Evolutionary conservation across 2,888 invertebrate genomes (phyloP), one percentile per base, ranked within the genome.

Genomic region (Hipparchia semele): DNA sequence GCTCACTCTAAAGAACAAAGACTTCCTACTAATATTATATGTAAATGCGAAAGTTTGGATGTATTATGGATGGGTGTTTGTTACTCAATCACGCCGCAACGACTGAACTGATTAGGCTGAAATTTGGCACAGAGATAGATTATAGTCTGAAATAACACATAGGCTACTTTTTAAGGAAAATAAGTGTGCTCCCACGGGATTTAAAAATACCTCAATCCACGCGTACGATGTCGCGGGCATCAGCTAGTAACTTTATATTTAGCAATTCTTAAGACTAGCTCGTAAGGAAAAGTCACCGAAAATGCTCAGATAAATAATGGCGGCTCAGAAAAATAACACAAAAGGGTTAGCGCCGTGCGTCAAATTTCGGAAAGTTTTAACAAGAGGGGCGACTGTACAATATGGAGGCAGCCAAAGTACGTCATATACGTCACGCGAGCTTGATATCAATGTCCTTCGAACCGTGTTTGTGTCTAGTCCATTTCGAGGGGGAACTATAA

Each of bases 291-390:
- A 62, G 56, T 45, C 53, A 8, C n/a, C 39, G 53, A 13, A 45
- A 62, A 54, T 45, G 61, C 53, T 70, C 56, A 61, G 69, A 70
- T 62, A 64, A 39, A 64, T 58, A 64, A 70, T 58, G 58, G 68
- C 6, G n/a, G 67, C 58, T 9, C 53, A 39, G 69, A 62, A 70
- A 65, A 70, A 88, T 84, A 87, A 84, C 81, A 87, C 84, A 90
- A 60, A 91, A 90, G 91, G 89, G 87, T 89, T 89, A 86, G 81
- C 85, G 84, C 81, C 84, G 83, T 88, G 86, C 85, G 89, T 90
- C 86, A 86, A 87, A 88, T 90, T 90, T 87, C 82, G 84, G 84
- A 87, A 91, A 91, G 86, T 91, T 90, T 88, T 91, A 91, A 91
- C 90, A 87, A 89, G 88, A 85, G 87, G 88, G 87, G 85, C 81